Evolutionary conservation across 1,140 invertebrate genomes (phyloP).

Genomic region (Drosophila chauvacae): DNA sequence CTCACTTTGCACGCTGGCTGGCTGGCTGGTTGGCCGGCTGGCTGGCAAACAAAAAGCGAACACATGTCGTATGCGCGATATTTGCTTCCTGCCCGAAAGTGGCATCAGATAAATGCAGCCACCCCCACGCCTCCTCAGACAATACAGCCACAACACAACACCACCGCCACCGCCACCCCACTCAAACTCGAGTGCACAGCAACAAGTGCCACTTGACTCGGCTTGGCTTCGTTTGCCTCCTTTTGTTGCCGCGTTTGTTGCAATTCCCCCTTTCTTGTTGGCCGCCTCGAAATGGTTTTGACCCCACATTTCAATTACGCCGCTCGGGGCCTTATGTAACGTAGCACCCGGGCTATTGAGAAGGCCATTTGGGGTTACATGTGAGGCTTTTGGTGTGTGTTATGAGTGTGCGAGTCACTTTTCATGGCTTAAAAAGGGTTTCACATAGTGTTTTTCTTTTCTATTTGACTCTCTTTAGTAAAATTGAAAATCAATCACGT

Average conservation of each 20-base stretch:
- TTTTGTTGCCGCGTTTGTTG: conserved; percentile 19
- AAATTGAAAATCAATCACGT: neutral
- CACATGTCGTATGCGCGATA: conserved; percentile 62
- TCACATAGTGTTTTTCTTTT: neutral
- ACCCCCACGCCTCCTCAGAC: neutral
- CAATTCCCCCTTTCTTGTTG: conserved; percentile 19
- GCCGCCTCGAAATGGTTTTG: conserved; percentile 50
- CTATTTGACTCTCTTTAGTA: neutral
- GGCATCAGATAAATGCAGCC: conserved; percentile 35
- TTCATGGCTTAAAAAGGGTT: neutral
- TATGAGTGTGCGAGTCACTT: neutral
- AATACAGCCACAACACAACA: neutral
- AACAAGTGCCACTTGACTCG: conserved; percentile 57
- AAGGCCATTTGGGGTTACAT: conserved; percentile 21
- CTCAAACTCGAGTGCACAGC: conserved; percentile 31
- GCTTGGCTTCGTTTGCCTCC: conserved; percentile 35
- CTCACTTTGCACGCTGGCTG: conserved; percentile 8
- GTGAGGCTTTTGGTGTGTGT: neutral
- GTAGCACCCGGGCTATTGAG: conserved; percentile 1
- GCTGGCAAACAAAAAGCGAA: conserved; percentile 31
- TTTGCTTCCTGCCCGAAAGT: conserved; percentile 58
- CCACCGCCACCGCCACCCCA: neutral
- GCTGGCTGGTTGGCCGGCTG: neutral
- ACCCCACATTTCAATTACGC: conserved; percentile 62
- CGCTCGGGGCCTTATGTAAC: conserved; percentile 37